A percentile compares a stretch with the other conserved stretches of the same genome.
phyloP scores from a whole-genome alignment of 1,140 invertebrate species.

The Pomacea maculata region DNA sequence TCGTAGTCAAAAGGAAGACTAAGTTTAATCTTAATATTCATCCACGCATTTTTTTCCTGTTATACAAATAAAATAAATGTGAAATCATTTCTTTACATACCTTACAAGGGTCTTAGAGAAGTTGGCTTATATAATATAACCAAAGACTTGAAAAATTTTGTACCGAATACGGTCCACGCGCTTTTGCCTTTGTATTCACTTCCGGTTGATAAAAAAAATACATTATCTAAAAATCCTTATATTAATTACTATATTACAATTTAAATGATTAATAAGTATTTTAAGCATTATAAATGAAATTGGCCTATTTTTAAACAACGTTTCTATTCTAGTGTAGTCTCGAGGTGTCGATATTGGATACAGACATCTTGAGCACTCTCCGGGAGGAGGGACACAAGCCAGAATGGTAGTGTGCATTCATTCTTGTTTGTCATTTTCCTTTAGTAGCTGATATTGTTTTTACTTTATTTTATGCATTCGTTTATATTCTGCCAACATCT shows the following conservation, averaged over 20 bases:
- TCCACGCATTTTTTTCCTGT: neutral
- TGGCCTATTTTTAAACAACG: neutral
- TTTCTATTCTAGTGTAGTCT: conserved; percentile 1
- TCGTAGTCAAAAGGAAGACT: too few relatives aligned
- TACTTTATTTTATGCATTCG: too few relatives aligned
- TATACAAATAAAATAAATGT: neutral
- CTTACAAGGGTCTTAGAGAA: neutral
- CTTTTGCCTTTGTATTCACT: neutral
- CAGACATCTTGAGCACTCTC: conserved; percentile 23
- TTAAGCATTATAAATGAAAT: too few relatives aligned
- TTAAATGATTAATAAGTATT: too few relatives aligned
- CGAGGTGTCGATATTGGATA: conserved; percentile 5
- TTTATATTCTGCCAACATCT: too few relatives aligned
- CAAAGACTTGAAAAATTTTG: neutral
- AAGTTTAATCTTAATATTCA: neutral
- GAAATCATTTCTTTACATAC: neutral
- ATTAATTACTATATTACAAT: neutral
- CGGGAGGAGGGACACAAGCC: conserved; percentile 21
- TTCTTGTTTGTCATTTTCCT: too few relatives aligned
- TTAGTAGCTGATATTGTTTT: too few relatives aligned
- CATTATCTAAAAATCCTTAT: neutral
- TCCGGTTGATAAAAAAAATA: neutral
- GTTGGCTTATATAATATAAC: neutral
- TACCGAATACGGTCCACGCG: neutral
- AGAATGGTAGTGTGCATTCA: conserved; percentile 15